phyloP scores from a whole-genome alignment of 2,888 invertebrate species.

The Pollenia labialis region DNA sequence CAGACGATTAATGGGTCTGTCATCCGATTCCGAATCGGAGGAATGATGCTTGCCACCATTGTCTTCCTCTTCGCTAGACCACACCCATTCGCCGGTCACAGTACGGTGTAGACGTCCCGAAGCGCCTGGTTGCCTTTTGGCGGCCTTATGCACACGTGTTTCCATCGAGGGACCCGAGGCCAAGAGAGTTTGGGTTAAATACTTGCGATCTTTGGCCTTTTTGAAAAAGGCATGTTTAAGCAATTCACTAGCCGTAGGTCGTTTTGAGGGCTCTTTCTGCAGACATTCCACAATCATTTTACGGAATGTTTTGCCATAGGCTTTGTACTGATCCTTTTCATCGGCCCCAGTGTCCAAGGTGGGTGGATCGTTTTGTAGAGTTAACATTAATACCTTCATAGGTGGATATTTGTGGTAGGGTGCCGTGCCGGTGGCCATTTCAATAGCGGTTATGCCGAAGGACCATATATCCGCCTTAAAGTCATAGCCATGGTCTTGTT shows the following conservation, averaged over 20 bases:
- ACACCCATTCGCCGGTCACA: slow-evolving; percentile 98
- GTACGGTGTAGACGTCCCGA: slow-evolving; percentile 95
- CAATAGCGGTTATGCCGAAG: slow-evolving; percentile 97
- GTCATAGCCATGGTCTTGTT: slow-evolving; percentile 99
- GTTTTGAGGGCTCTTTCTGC: slow-evolving; percentile 96
- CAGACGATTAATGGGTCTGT: slow-evolving; percentile 87
- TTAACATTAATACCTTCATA: slow-evolving; percentile 99
- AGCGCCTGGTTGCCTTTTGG: slow-evolving; percentile 93
- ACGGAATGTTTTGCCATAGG: slow-evolving; percentile 98
- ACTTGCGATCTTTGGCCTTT: slow-evolving; percentile 97
- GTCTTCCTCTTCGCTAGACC: slow-evolving; percentile 97
- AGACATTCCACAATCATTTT: slow-evolving; percentile 98
- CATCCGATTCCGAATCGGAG: slow-evolving; percentile 85
- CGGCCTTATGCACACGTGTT: slow-evolving; percentile 94
- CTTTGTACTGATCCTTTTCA: slow-evolving; percentile 98
- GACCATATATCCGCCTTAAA: slow-evolving; percentile 94
- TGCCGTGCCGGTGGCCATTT: slow-evolving; percentile 99
- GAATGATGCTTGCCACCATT: slow-evolving; percentile 85
- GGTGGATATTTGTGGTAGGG: slow-evolving; percentile 99
- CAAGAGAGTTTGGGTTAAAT: slow-evolving; percentile 93
- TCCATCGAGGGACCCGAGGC: slow-evolving; percentile 95
- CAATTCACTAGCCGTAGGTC: slow-evolving; percentile 97
- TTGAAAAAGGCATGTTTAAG: slow-evolving; percentile 99
- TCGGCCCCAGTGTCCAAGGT: slow-evolving; percentile 97
- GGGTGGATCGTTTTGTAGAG: slow-evolving; percentile 98